These are phyloP conservation scores for Bradypodion pumilum DNA, from an alignment of 2,797 vertebrate species.

Conservation along the genomic window DNA sequence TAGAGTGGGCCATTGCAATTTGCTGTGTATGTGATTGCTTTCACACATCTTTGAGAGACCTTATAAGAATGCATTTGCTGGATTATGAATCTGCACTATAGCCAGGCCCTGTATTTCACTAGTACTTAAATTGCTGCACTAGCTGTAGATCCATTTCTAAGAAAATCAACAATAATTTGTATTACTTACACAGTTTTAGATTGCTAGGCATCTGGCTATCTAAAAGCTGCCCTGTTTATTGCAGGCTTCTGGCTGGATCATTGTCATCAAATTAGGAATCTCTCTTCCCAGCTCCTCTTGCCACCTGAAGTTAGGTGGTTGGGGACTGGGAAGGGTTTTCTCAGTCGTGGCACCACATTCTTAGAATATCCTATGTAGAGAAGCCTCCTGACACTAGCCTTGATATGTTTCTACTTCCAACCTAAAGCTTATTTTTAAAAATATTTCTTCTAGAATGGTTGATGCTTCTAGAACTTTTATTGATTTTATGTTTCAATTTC, in stretches of 20 bases:
- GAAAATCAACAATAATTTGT: not conserved
- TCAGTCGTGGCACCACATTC: not conserved
- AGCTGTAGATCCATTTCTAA: not conserved
- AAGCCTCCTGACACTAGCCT: not conserved
- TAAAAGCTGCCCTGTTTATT: not conserved
- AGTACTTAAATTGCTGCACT: not conserved
- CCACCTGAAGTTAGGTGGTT: not conserved
- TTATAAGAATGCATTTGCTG: not conserved
- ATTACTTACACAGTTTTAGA: not conserved
- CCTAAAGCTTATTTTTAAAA: not conserved
- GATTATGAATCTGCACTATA: not conserved
- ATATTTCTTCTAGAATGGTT: not conserved
- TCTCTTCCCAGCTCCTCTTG: not conserved
- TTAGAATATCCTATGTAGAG: not conserved
- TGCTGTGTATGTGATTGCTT: not conserved
- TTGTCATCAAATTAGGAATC: not conserved
- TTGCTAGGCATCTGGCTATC: not conserved
- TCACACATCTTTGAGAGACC: not conserved
- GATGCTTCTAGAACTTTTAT: not conserved
- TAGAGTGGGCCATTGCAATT: not conserved
- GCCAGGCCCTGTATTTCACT: too few relatives aligned
- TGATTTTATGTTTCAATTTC: not conserved
- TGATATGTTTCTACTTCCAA: not conserved
- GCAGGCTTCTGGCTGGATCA: not conserved
- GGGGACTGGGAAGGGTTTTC: not conserved